Evolutionary conservation across 2,888 invertebrate genomes (phyloP).

Genomic region (Eledona agricola): DNA sequence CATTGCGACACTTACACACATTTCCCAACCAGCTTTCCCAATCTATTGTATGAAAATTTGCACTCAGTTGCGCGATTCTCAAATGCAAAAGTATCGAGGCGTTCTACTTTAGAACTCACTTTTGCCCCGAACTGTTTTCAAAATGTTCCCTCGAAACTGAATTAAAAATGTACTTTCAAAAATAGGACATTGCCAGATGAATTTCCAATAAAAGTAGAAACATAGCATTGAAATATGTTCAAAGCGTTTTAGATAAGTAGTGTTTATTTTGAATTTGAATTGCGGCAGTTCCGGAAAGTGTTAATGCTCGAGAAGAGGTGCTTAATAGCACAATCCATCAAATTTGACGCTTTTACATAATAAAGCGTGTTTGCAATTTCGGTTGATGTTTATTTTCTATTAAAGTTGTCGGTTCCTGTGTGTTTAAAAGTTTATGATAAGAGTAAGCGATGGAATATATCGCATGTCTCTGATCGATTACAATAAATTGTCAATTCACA

Average conservation of each 20-base stretch:
- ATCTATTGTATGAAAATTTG: conserved; percentile 29
- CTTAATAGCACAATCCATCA: too few species aligned
- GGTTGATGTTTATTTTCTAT: too few species aligned
- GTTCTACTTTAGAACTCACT: too few species aligned
- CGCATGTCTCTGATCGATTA: too few species aligned
- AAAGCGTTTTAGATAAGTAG: conserved; percentile 13
- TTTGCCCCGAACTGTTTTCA: too few species aligned
- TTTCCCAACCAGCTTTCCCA: conserved; percentile 11
- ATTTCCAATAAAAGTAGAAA: conserved; percentile 24
- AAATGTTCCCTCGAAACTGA: conserved; percentile 21
- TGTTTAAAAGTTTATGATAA: too few species aligned
- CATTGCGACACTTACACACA: conserved; percentile 1
- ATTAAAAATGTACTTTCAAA: conserved; percentile 25
- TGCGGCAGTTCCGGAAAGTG: not conserved
- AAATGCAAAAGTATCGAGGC: conserved; percentile 26
- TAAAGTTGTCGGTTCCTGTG: too few species aligned
- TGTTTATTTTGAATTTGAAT: conserved; percentile 10
- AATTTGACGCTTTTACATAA: too few species aligned
- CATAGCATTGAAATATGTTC: conserved; percentile 10
- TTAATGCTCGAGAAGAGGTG: too few species aligned
- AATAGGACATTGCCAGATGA: conserved; percentile 18
- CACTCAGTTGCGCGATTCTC: conserved; percentile 26
- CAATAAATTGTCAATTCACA: too few species aligned
- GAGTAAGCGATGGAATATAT: too few species aligned
- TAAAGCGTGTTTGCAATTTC: too few species aligned